Percentiles rank a stretch among this genome's conserved stretches.
These are phyloP conservation scores for Altica lythri DNA, from an alignment of 2,888 invertebrate species.

Conservation along the genomic window DNA sequence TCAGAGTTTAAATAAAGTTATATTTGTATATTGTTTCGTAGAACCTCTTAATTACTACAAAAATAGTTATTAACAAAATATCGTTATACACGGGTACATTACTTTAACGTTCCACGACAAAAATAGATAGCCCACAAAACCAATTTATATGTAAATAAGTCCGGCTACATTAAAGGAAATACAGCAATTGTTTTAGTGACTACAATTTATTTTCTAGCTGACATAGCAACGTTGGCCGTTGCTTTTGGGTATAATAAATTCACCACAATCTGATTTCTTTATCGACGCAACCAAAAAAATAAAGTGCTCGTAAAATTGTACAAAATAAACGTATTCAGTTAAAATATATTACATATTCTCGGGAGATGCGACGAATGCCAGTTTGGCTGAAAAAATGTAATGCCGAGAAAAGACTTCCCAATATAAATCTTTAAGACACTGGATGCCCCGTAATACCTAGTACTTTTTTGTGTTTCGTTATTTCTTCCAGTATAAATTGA, in stretches of 20 bases:
- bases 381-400: too few relatives aligned
- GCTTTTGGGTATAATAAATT: slow-evolving; percentile 9
- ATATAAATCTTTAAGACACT: too few relatives aligned
- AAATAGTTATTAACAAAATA: slow-evolving; percentile 1
- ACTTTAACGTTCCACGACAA: neutral
- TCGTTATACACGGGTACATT: neutral
- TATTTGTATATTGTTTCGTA: too few relatives aligned
- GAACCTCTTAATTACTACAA: too few relatives aligned
- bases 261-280: slow-evolving; percentile 7
- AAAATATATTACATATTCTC: too few relatives aligned
- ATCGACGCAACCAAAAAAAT: slow-evolving; percentile 7
- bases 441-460: too few relatives aligned
- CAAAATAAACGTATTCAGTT: too few relatives aligned
- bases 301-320: slow-evolving; percentile 2
- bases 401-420: too few relatives aligned
- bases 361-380: too few relatives aligned
- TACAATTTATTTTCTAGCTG: slow-evolving; percentile 17
- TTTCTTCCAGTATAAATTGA: too few relatives aligned
- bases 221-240: slow-evolving; percentile 4
- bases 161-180: slow-evolving; percentile 21
- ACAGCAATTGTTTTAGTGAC: slow-evolving; percentile 23
- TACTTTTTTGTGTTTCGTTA: too few relatives aligned
- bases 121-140: slow-evolving; percentile 12
- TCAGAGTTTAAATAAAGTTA: too few relatives aligned
- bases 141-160: slow-evolving; percentile 33